A percentile compares a stretch with the other conserved stretches of the same genome.
Evolutionary conservation across 2,113 vertebrate genomes (phyloP).

Genomic region (Paramisgurnus dabryanus): DNA sequence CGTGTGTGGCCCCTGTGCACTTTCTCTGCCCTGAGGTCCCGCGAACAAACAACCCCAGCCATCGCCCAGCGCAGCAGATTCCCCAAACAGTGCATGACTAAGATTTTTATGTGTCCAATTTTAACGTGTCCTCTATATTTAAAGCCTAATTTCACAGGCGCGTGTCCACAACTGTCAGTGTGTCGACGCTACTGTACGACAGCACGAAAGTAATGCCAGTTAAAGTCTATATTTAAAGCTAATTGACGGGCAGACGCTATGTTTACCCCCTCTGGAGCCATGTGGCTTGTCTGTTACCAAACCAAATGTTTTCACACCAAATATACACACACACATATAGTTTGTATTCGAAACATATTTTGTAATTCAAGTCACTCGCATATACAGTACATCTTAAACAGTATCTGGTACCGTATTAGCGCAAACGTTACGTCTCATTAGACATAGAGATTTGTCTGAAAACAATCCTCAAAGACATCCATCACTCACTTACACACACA

Average conservation of each 20-base stretch:
- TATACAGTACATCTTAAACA: background rate
- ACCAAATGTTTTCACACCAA: conserved; percentile 36
- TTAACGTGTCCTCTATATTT: conserved; percentile 36
- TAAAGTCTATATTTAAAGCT: conserved; percentile 63
- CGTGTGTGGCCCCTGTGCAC: conserved; percentile 27
- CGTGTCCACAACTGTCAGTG: conserved; percentile 32
- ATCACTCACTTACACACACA: conserved; percentile 44
- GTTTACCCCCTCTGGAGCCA: conserved; percentile 56
- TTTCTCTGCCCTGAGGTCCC: conserved; percentile 38
- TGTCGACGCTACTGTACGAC: conserved; percentile 39
- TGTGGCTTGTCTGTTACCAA: conserved; percentile 51
- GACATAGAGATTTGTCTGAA: background rate
- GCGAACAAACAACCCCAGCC: conserved; percentile 40
- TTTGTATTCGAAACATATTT: background rate
- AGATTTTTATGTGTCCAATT: conserved; percentile 22
- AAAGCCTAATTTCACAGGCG: conserved; percentile 47
- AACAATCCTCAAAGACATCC: conserved; percentile 38
- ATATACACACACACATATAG: conserved; percentile 37
- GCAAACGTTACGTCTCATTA: background rate
- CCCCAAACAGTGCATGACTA: conserved; percentile 26
- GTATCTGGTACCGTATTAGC: background rate
- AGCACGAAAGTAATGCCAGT: conserved; percentile 43
- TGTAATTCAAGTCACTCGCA: background rate
- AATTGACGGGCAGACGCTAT: conserved; percentile 61
- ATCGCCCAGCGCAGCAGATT: conserved; percentile 47